Conservation (phyloP, 2,113 vertebrate species). For the Chelonoidis abingdonii region DNA sequence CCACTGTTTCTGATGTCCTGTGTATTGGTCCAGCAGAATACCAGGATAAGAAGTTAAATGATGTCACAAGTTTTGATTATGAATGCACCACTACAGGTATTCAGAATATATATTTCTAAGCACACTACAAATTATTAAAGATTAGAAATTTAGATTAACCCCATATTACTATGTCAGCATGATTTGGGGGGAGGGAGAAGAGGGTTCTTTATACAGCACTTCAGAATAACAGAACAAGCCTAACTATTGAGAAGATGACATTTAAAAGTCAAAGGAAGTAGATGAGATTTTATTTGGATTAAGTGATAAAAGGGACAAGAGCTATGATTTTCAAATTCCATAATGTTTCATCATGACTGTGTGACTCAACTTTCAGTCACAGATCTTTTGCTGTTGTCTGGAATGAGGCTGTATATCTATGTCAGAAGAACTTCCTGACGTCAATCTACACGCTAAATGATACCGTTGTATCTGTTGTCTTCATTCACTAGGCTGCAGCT, state of each 20-base stretch:
- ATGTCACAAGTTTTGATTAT: slow-evolving; percentile 91
- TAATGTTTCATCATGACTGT: slow-evolving; percentile 58
- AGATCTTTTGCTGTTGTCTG: slow-evolving; percentile 48
- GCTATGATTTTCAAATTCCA: slow-evolving; percentile 33
- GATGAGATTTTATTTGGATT: slow-evolving; percentile 43
- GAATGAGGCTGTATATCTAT: slow-evolving; percentile 42
- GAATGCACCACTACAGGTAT: slow-evolving; percentile 96
- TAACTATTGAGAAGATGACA: slow-evolving; percentile 38
- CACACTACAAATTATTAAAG: slow-evolving; percentile 28
- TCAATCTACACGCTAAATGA: neutral
- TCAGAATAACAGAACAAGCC: neutral
- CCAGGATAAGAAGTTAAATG: slow-evolving; percentile 95
- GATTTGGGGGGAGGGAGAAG: slow-evolving; percentile 17
- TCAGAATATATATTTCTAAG: slow-evolving; percentile 64
- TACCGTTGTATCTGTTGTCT: slow-evolving; percentile 8
- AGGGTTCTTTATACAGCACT: neutral
- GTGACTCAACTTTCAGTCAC: slow-evolving; percentile 52
- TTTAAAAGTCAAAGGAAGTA: slow-evolving; percentile 26
- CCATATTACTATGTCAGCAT: neutral
- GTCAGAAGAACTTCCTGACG: slow-evolving; percentile 35
- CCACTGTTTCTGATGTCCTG: slow-evolving; percentile 94
- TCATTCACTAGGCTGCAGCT: slow-evolving; percentile 24
- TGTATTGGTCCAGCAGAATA: slow-evolving; percentile 93
- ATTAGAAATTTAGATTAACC: neutral
- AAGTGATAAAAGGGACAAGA: slow-evolving; percentile 45